Conservation (phyloP, 2,797 vertebrate genomes). For the Neosilurus mollespiculum region DNA sequence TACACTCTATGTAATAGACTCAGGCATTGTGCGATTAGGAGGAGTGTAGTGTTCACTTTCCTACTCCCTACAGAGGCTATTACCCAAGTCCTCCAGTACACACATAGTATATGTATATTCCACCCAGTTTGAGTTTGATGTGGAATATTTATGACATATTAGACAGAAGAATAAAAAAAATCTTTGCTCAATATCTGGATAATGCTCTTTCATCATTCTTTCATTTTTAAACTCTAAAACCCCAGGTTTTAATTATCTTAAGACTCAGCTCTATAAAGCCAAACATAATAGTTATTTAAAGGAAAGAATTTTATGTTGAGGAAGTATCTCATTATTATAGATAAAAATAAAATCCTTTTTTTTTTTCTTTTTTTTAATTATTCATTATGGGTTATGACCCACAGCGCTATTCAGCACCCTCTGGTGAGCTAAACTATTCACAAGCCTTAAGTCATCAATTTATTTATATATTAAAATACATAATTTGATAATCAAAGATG, state of each 20-base stretch:
- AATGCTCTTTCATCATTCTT: slow-evolving; percentile 5
- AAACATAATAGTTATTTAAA: slow-evolving; percentile 34
- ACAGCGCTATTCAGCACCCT: slow-evolving; percentile 39
- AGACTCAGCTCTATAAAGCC: slow-evolving; percentile 4
- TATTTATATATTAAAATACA: slow-evolving; percentile 39
- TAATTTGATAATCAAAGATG: slow-evolving; percentile 42
- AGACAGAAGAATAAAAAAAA: neutral
- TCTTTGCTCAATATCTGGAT: neutral
- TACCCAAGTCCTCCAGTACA: slow-evolving; percentile 32
- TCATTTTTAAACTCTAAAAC: slow-evolving; percentile 5
- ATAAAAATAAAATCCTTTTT: slow-evolving; percentile 30
- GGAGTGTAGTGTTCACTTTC: slow-evolving; percentile 38
- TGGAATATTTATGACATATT: slow-evolving; percentile 8
- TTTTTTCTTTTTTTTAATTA: slow-evolving; percentile 14
- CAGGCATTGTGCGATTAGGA: slow-evolving; percentile 21
- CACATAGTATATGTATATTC: slow-evolving; percentile 2
- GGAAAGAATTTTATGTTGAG: slow-evolving; percentile 19
- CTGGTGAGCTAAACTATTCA: slow-evolving; percentile 40
- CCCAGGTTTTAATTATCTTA: slow-evolving; percentile 15
- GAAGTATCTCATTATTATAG: slow-evolving; percentile 22
- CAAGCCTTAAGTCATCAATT: slow-evolving; percentile 43
- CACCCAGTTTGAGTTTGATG: slow-evolving; percentile 1
- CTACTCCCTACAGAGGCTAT: slow-evolving; percentile 38
- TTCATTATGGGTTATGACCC: slow-evolving; percentile 34
- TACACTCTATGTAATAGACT: slow-evolving; percentile 44